Evolutionary conservation across 2,888 invertebrate genomes (phyloP), one percentile per base, ranked within the genome.

Genomic region (Macrophya alboannulata): DNA sequence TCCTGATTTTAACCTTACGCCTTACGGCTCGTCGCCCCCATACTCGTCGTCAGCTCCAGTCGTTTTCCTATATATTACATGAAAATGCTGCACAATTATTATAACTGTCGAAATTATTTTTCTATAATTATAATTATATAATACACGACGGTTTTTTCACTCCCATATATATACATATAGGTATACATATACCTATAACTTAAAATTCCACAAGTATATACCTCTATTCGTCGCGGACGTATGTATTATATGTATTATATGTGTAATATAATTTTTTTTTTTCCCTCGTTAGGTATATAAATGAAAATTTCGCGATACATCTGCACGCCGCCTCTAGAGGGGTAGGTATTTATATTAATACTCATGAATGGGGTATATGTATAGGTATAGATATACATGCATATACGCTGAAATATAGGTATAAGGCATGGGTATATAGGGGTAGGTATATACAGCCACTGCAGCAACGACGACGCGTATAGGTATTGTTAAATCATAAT

Each of bases 301-400:
- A 37, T 17, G 17, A 55, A 77, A 31, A 51, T 55, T 37, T 17
- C 55, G 9, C 37, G 31, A 51, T 77, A 77, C 51, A 77, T 77
- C 77, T 77, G 77, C 77, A 77, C 77, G 77, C 77, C 77, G 77
- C 55, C 77, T 77, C 77, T 37, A 77, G 77, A 55, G 31, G 71
- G 10, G n/a, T 45, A 21, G 9, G 12, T 74, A 74, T 72, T 37
- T 8, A 43, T 37, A 37, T n/a, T 31, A 1, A 43, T 72, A 21
- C 55, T 17, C 43, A 71, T 37, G 40, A 21, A n/a, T 71, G 31
- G 37, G 17, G n/a, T 72, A 31, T 25, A 25, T 8, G 40, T 71
- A 71, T 40, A 40, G 8, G 37, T 40, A n/a, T n/a, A 40, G 31
- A 17, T 71, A 71, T 15, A 55, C 55, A 55, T 71, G 40, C 17